These are phyloP conservation scores for Bagarius yarrelli DNA, from an alignment of 2,113 vertebrate genomes.

Conservation along the genomic window DNA sequence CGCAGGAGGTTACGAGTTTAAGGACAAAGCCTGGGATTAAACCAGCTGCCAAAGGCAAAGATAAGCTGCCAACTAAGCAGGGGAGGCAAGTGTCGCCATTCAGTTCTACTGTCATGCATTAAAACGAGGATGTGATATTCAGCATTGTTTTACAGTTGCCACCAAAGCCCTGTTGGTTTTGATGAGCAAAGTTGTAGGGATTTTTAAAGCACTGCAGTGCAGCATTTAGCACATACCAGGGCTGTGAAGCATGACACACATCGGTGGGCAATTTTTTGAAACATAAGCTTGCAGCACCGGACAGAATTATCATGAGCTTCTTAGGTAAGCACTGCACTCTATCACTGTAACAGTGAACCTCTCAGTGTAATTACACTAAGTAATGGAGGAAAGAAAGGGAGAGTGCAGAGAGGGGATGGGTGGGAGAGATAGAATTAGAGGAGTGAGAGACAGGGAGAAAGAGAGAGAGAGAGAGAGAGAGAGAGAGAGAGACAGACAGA, in stretches of 20 bases:
- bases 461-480: constrained; percentile 6
- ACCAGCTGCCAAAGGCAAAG: constrained; percentile 19
- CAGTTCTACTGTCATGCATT: constrained; percentile 26
- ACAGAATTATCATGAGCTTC: constrained; percentile 34
- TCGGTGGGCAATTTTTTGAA: constrained; percentile 16
- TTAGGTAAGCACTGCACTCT: constrained; percentile 35
- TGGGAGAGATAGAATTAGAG: constrained; percentile 32
- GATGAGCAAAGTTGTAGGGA: constrained; percentile 28
- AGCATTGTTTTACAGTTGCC: constrained; percentile 23
- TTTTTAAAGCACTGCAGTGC: constrained; percentile 54
- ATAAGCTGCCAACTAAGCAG: constrained; percentile 43
- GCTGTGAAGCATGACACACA: constrained; percentile 32
- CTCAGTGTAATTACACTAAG: constrained; percentile 50
- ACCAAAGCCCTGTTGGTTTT: constrained; percentile 22
- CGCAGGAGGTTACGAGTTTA: constrained; percentile 40
- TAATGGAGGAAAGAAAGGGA: constrained; percentile 33
- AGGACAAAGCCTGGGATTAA: constrained; percentile 39
- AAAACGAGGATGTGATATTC: constrained; percentile 17
- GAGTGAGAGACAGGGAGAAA: constrained; percentile 24
- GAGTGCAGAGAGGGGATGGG: constrained; percentile 30
- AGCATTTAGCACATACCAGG: constrained; percentile 45
- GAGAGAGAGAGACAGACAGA: neutral
- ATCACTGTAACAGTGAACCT: constrained; percentile 48
- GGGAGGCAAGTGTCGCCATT: constrained; percentile 33
- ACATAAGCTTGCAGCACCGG: constrained; percentile 36